Evolutionary conservation across 2,888 invertebrate genomes (phyloP).

Genomic region (Cetonia aurata): DNA sequence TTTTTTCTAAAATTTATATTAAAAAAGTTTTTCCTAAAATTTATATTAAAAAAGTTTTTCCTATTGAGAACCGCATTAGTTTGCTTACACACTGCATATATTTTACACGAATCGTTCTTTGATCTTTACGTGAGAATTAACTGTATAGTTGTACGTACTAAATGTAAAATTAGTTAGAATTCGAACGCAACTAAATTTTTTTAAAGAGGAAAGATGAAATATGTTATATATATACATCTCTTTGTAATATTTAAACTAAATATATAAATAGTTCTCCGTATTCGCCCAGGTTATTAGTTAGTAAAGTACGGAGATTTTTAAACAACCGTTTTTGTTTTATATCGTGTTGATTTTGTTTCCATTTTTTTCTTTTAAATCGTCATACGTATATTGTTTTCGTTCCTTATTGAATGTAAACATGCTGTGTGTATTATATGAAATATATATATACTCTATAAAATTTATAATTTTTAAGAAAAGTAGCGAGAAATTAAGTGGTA

Average conservation of each 20-base stretch:
- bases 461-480: conserved; percentile 61
- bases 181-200: conserved; percentile 23
- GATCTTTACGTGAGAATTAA: no score
- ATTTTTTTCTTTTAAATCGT: conserved; percentile 56
- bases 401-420: conserved; percentile 65
- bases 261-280: conserved; percentile 11
- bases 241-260: conserved; percentile 61
- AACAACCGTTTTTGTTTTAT: conserved; percentile 55
- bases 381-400: conserved; percentile 62
- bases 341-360: conserved; percentile 55
- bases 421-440: conserved; percentile 66
- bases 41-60: no score
- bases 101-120: no score
- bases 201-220: conserved; percentile 6
- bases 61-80: no score
- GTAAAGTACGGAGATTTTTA: conserved; percentile 28
- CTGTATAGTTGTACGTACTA: no score
- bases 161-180: conserved; percentile 30
- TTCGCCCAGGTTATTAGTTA: conserved; percentile 17
- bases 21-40: no score
- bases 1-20: no score
- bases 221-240: conserved; percentile 48
- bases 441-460: conserved; percentile 64
- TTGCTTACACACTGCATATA: no score
- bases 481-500: conserved; percentile 62